phyloP scores from a whole-genome alignment of 2,888 invertebrate species.

The Eupithecia pulchellata region DNA sequence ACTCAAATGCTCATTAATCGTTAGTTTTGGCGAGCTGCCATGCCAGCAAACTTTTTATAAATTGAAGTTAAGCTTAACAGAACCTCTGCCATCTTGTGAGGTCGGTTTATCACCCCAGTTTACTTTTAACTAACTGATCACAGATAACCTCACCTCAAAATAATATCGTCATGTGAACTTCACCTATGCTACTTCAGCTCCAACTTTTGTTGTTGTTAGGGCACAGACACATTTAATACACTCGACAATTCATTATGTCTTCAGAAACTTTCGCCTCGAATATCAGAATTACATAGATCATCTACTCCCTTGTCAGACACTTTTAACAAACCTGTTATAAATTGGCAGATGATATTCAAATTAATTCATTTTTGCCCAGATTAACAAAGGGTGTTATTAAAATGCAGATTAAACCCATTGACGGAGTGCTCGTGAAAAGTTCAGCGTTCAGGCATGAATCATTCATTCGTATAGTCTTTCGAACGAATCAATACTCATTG shows the following conservation, averaged over 20 bases:
- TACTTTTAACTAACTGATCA: background rate
- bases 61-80: background rate
- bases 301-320: conserved; percentile 18
- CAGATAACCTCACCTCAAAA: background rate
- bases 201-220: background rate
- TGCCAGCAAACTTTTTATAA: conserved; percentile 19
- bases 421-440: conserved; percentile 18
- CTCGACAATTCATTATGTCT: background rate
- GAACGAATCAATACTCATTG: conserved; percentile 3
- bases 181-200: background rate
- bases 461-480: conserved; percentile 2
- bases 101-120: background rate
- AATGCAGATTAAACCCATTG: conserved; percentile 47
- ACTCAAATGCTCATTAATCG: conserved; percentile 26
- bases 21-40: conserved; percentile 26
- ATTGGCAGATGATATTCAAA: conserved; percentile 48
- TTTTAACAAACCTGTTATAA: conserved; percentile 20
- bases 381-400: conserved; percentile 52
- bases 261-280: background rate
- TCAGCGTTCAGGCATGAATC: conserved; percentile 14
- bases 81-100: background rate
- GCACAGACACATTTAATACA: background rate
- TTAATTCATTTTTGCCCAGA: conserved; percentile 53
- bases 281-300: conserved; percentile 7
- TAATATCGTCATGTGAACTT: background rate